Conservation (phyloP, 2,797 vertebrate genomes). For the Synanceia verrucosa region DNA sequence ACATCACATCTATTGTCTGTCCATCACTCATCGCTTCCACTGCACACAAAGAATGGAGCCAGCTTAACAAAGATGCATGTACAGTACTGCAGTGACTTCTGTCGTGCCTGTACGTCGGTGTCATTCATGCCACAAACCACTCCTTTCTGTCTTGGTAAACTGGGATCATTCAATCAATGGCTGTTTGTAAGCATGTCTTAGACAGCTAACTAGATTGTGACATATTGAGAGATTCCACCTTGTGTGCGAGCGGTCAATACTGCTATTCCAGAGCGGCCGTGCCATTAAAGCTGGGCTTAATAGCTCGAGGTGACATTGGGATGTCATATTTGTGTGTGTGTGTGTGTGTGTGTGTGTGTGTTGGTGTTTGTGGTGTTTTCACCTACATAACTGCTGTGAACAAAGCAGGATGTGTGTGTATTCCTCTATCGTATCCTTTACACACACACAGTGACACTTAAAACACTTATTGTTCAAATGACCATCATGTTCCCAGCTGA, state of each 20-base stretch:
- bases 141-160: conserved; percentile 42
- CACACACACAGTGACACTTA: conserved; percentile 3
- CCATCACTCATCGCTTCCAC: not conserved
- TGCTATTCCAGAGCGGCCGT: conserved; percentile 34
- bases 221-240: conserved; percentile 72
- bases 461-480: not conserved
- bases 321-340: conserved; percentile 46
- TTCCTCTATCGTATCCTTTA: conserved; percentile 31
- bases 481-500: not conserved
- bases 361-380: conserved; percentile 2
- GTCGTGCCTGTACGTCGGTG: conserved; percentile 2
- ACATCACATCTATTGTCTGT: conserved; percentile 13
- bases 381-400: conserved; percentile 21
- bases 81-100: conserved; percentile 15
- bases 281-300: conserved; percentile 44
- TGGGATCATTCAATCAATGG: conserved; percentile 66
- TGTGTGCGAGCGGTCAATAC: conserved; percentile 57
- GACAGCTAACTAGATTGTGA: conserved; percentile 69
- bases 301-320: conserved; percentile 61
- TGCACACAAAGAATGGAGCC: not conserved
- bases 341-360: not conserved
- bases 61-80: conserved; percentile 52
- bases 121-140: conserved; percentile 33
- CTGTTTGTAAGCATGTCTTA: conserved; percentile 56
- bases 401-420: conserved; percentile 16